A percentile compares a stretch with the other conserved stretches of the same genome.
phyloP scores from a whole-genome alignment of 1,140 invertebrate genomes.

The Carposina sasakii region DNA sequence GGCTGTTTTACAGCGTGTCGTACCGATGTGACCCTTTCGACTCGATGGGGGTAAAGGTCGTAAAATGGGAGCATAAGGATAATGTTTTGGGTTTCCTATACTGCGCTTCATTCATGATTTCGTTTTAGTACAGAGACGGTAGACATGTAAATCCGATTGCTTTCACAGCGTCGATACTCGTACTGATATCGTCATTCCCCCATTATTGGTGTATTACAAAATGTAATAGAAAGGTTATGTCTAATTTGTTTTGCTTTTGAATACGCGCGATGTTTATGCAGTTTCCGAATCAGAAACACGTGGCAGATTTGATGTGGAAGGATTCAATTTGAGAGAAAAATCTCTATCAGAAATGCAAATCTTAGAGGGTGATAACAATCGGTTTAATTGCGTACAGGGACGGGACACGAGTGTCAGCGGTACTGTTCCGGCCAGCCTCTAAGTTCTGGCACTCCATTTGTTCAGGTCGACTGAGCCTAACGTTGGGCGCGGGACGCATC shows the following conservation, averaged over 20 bases:
- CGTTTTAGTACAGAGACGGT: constrained; percentile 64
- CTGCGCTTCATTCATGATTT: constrained; percentile 72
- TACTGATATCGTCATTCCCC: constrained; percentile 42
- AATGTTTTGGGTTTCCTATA: constrained; percentile 70
- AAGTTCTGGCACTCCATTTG: constrained; percentile 61
- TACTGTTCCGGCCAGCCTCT: constrained; percentile 16
- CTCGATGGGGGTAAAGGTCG: constrained; percentile 68
- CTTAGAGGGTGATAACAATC: constrained; percentile 43
- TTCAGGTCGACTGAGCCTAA: constrained; percentile 47
- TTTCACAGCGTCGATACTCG: constrained; percentile 53
- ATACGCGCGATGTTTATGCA: no score
- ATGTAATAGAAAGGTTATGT: constrained; percentile 56
- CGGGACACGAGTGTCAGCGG: constrained; percentile 21
- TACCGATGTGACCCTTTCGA: constrained; percentile 63
- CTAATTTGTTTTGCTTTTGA: constrained; percentile 14
- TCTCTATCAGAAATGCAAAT: no score
- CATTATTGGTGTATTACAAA: constrained; percentile 58
- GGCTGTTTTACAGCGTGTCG: constrained; percentile 56
- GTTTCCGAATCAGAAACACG: no score
- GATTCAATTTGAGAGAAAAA: no score
- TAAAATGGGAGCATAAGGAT: constrained; percentile 72
- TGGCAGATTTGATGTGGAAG: no score
- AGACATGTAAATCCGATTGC: constrained; percentile 69
- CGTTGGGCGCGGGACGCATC: constrained; percentile 55
- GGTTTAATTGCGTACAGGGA: constrained; percentile 50